Percentiles rank a stretch among this genome's conserved stretches.
These are phyloP conservation scores for Drosophila neonasuta DNA, from an alignment of 2,888 invertebrate species.

Conservation along the genomic window DNA sequence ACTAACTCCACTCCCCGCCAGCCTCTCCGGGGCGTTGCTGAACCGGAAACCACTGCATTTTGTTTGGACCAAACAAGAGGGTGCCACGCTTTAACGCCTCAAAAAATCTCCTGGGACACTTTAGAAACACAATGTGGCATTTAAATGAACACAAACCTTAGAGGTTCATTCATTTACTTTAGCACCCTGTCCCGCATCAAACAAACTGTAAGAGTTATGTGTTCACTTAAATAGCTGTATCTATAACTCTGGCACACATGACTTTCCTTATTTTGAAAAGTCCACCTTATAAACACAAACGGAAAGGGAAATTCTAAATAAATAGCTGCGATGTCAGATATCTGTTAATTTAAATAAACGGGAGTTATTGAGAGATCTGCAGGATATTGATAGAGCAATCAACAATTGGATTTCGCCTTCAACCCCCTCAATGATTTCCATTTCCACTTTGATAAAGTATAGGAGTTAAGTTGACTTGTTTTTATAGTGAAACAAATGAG, in stretches of 20 bases:
- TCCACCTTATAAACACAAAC: neutral
- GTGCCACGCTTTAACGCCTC: slow-evolving; percentile 82
- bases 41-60: slow-evolving; percentile 80
- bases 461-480: slow-evolving; percentile 14
- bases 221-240: neutral
- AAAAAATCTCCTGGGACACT: slow-evolving; percentile 78
- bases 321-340: slow-evolving; percentile 5
- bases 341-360: slow-evolving; percentile 7
- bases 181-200: slow-evolving; percentile 1
- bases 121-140: slow-evolving; percentile 74
- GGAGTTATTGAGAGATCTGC: neutral
- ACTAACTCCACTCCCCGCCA: slow-evolving; percentile 25
- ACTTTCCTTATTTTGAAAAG: neutral
- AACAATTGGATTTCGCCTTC: slow-evolving; percentile 13
- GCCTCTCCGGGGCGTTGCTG: slow-evolving; percentile 61
- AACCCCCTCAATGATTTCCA: slow-evolving; percentile 3
- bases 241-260: slow-evolving; percentile 1
- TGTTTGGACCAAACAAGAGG: slow-evolving; percentile 72
- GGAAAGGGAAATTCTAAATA: neutral
- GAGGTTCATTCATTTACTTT: slow-evolving; percentile 48
- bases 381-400: slow-evolving; percentile 6
- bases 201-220: slow-evolving; percentile 1
- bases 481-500: slow-evolving; percentile 12
- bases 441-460: neutral
- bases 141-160: slow-evolving; percentile 71